A percentile compares a stretch with the other conserved stretches of the same genome.
These are phyloP conservation scores for Patiria miniata DNA, from an alignment of 35 echinoderm and acorn worm genomes.

Conservation along the genomic window DNA sequence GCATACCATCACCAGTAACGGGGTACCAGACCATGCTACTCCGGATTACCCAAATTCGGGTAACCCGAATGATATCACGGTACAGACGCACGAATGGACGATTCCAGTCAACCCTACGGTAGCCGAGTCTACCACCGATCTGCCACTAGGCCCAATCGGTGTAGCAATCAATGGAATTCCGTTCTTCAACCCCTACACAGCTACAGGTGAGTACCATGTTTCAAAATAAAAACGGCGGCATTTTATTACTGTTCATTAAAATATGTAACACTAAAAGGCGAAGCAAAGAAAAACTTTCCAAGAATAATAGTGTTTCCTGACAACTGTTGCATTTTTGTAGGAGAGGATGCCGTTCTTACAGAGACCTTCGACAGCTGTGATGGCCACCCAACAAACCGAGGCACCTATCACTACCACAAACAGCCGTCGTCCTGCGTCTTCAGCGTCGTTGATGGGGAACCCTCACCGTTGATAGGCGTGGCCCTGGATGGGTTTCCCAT, in stretches of 20 bases:
- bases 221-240: neutral
- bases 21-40: constrained; percentile 62
- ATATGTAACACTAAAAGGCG: neutral
- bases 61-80: constrained; percentile 45
- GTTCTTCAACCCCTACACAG: constrained; percentile 63
- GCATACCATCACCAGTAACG: too few relatives aligned
- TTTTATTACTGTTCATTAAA: neutral
- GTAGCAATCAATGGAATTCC: constrained; percentile 56
- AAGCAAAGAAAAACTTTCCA: neutral
- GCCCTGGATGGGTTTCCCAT: too few relatives aligned
- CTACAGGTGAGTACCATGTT: neutral
- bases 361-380: constrained; percentile 79
- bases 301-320: neutral
- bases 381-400: too few relatives aligned
- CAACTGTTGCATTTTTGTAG: neutral
- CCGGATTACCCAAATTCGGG: constrained; percentile 24
- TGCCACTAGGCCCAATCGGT: constrained; percentile 46
- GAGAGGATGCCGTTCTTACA: constrained; percentile 10
- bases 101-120: constrained; percentile 40
- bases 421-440: constrained; percentile 63
- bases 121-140: neutral
- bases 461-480: constrained; percentile 65
- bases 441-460: constrained; percentile 1
- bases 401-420: constrained; percentile 86
- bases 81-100: too few relatives aligned